Evolutionary conservation across 2,113 vertebrate genomes (phyloP).

Genomic region (Anoura caudifer): DNA sequence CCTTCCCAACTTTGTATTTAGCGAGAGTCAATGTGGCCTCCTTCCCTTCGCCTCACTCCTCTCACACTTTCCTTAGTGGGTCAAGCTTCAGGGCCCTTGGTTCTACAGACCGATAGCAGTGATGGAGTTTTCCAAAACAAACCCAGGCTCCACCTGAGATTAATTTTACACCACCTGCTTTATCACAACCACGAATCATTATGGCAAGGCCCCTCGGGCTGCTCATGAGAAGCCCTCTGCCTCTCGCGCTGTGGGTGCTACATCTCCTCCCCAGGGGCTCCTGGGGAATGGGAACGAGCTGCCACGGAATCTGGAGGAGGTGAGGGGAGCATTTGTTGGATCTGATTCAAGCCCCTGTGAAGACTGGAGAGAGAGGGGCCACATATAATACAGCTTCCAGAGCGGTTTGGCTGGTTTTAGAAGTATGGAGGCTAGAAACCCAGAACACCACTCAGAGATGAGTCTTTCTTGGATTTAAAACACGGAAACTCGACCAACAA

Average conservation of each 20-base stretch:
- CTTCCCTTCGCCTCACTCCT: no score
- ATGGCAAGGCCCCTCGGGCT: neutral
- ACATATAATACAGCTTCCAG: neutral
- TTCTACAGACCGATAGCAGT: neutral
- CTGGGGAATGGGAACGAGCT: rapidly evolving
- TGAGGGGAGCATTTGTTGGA: neutral
- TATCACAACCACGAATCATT: neutral
- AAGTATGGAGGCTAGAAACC: neutral
- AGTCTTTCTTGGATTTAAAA: neutral
- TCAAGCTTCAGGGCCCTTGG: neutral
- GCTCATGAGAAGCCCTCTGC: neutral
- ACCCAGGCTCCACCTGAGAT: neutral
- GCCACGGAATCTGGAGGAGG: neutral
- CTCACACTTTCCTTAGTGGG: neutral
- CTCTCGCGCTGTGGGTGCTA: neutral
- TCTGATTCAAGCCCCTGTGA: neutral
- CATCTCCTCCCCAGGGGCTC: no score
- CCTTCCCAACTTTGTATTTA: neutral
- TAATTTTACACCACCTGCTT: neutral
- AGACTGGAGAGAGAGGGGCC: neutral
- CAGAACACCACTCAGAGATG: neutral
- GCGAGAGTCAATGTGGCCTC: neutral
- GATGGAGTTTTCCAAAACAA: neutral
- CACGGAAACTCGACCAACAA: neutral
- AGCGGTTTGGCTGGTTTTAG: neutral